These are phyloP conservation scores for Ciconia nigra DNA, from an alignment of 2,797 vertebrate genomes.

Conservation along the genomic window DNA sequence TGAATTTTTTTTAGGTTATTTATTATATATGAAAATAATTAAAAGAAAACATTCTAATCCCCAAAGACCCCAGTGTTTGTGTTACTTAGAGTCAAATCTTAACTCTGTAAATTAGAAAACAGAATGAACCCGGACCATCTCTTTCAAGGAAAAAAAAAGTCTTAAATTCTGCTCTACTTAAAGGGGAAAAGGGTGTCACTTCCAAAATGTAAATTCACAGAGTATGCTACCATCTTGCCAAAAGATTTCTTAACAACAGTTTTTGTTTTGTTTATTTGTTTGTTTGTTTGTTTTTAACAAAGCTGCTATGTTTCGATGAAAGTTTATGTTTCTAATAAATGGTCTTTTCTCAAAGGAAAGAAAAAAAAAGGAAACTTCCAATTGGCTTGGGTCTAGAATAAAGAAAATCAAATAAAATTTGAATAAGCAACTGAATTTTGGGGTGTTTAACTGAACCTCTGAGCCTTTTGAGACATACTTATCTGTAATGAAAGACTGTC, in stretches of 20 bases:
- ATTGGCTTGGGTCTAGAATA: not conserved
- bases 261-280: not conserved
- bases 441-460: not conserved
- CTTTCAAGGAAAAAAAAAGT: not conserved
- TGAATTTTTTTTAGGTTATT: not conserved
- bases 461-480: not conserved
- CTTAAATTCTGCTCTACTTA: not conserved
- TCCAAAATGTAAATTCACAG: not conserved
- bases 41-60: constrained; percentile 28
- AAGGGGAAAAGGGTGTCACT: not conserved
- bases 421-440: not conserved
- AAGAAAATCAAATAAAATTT: not conserved
- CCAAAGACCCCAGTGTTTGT: not conserved
- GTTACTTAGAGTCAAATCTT: not conserved
- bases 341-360: not conserved
- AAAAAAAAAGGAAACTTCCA: not conserved
- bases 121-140: not conserved
- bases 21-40: constrained; percentile 43
- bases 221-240: not conserved
- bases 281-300: not conserved
- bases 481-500: not conserved
- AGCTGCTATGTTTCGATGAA: not conserved
- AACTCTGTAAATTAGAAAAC: not conserved
- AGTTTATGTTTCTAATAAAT: not conserved
- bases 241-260: not conserved